Evolutionary conservation across 2,888 invertebrate species (phyloP), one percentile per base, ranked within the genome.

Genomic region (Matsumyia berberina): DNA sequence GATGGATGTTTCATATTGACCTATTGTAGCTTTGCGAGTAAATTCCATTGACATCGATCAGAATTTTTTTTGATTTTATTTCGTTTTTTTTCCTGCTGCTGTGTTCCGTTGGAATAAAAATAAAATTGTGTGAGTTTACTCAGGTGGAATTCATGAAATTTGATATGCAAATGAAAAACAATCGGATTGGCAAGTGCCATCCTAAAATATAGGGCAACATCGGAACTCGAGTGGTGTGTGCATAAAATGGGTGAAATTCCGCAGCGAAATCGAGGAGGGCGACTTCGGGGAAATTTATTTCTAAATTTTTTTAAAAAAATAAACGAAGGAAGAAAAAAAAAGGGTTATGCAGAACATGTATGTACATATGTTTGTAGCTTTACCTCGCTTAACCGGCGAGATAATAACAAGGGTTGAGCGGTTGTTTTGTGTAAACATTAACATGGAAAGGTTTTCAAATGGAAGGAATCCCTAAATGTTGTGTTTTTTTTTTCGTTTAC

Each of bases 71-170:
- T 42, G 12, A 15, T 44, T 64, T 64, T 44, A 53, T 74, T 64
- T 15, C 5, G 19, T 15, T 42, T 33, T 6, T 37, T 8, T 29
- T 35, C 11, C 44, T 55, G 8, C 31, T 53, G 19, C 5, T 39
- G n/a, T n/a, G 5, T 66, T 39, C 42, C 33, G 5, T 37, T n/a
- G 17, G 42, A 72, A 51, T 49, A 42, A 53, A 66, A 24, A 24
- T 53, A 44, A 73, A 60, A 67, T 57, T 51, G 60, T 24, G 49
- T 49, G 57, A 70, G 64, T 12, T 39, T 37, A 42, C 37, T 76
- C 81, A 67, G 49, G 81, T 81, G 76, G 62, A 70, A 81, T 64
- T 69, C 76, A 76, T 57, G 76, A 70, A 81, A 81, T 76, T 76
- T 64, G 51, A 76, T 76, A 81, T 81, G 80, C 69, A 81, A 76